phyloP scores from a whole-genome alignment of 2,113 vertebrate genomes.

The Urocolius indicus region DNA sequence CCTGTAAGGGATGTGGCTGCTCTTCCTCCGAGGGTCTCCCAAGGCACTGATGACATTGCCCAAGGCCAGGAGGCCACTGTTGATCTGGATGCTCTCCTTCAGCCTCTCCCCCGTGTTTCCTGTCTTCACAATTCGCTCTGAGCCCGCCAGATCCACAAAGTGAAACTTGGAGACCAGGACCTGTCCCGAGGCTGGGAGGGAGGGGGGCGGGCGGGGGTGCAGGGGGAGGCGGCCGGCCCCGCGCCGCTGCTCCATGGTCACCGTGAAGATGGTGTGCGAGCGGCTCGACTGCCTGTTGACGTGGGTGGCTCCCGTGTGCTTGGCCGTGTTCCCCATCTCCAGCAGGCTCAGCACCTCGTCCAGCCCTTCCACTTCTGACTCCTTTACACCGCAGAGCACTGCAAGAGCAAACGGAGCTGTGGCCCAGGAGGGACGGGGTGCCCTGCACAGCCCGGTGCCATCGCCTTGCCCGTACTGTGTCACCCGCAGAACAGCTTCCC shows the following conservation, averaged over 20 bases:
- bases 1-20: constrained; percentile 93
- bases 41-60: constrained; percentile 96
- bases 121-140: constrained; percentile 90
- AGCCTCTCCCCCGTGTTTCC: constrained; percentile 94
- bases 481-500: neutral
- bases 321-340: constrained; percentile 93
- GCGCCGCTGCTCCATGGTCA: constrained; percentile 94
- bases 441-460: neutral
- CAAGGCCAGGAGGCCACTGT: constrained; percentile 92
- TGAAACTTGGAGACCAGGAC: constrained; percentile 94
- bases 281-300: constrained; percentile 93
- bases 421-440: neutral
- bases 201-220: neutral
- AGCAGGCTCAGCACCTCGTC: constrained; percentile 95
- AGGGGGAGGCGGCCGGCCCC: constrained; percentile 76
- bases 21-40: constrained; percentile 90
- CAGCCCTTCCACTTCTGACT: constrained; percentile 93
- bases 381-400: constrained; percentile 95
- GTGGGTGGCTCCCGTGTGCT: constrained; percentile 93
- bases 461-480: fast-evolving
- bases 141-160: constrained; percentile 96
- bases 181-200: constrained; percentile 67
- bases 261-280: constrained; percentile 93
- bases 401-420: neutral
- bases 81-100: constrained; percentile 97